These are phyloP conservation scores for Bergia puertoricense DNA, from an alignment of 92 coral and sea anemone genomes.

Conservation along the genomic window DNA sequence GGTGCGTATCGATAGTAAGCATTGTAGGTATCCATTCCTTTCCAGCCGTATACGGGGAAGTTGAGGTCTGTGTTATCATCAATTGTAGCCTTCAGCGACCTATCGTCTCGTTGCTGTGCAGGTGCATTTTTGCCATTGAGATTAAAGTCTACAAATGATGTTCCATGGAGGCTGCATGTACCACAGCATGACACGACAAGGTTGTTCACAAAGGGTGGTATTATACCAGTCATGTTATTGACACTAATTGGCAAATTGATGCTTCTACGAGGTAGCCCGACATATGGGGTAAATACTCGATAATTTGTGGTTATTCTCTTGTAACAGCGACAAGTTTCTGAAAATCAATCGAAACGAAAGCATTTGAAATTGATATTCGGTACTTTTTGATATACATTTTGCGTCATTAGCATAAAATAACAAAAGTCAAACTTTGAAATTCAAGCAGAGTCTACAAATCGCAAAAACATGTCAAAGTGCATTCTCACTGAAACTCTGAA, in stretches of 20 bases:
- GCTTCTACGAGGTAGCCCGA: neutral
- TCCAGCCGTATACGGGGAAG: constrained; percentile 85
- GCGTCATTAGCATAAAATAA: too few species aligned
- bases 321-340: constrained; percentile 85
- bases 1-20: constrained; percentile 64
- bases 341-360: neutral
- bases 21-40: constrained; percentile 66
- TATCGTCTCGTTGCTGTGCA: constrained; percentile 61
- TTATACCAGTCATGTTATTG: constrained; percentile 72
- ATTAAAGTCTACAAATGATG: constrained; percentile 75
- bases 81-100: constrained; percentile 55
- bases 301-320: constrained; percentile 75
- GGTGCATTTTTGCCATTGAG: constrained; percentile 63
- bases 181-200: constrained; percentile 69
- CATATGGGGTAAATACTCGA: constrained; percentile 81
- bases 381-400: too few species aligned
- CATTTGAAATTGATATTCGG: neutral
- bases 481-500: too few species aligned
- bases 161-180: constrained; percentile 72
- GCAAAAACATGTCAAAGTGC: too few species aligned
- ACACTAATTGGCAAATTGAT: neutral
- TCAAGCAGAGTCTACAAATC: too few species aligned
- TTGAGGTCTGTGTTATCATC: constrained; percentile 70
- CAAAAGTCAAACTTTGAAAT: too few species aligned
- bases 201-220: constrained; percentile 71